phyloP scores from a whole-genome alignment of 2,888 invertebrate genomes.

The Piscicola geometra region DNA sequence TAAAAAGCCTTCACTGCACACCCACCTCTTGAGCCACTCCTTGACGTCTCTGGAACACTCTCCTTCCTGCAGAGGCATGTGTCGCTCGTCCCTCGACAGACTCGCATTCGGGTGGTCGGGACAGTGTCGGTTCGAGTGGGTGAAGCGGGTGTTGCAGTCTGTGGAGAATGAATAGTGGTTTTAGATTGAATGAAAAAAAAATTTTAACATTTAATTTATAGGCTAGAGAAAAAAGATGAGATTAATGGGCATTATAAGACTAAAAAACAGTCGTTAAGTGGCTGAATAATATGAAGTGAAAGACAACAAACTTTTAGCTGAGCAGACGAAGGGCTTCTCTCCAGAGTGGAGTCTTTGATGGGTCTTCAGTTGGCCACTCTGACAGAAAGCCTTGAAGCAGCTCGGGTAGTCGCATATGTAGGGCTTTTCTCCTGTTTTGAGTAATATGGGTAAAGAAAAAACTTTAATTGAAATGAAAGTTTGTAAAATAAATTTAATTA shows the following conservation, averaged over 20 bases:
- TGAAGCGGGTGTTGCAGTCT: constrained; percentile 66
- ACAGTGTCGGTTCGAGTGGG: constrained; percentile 73
- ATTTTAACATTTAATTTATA: background rate
- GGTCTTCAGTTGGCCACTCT: constrained; percentile 72
- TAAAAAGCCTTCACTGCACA: background rate
- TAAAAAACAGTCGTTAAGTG: background rate
- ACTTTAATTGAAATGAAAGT: background rate
- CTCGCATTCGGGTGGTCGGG: constrained; percentile 67
- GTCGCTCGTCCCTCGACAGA: constrained; percentile 51
- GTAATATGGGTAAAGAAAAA: background rate
- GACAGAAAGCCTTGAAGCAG: constrained; percentile 69
- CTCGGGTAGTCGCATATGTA: constrained; percentile 70
- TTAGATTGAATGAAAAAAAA: background rate
- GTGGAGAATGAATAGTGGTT: background rate
- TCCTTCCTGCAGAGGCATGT: constrained; percentile 30
- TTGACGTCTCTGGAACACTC: constrained; percentile 23
- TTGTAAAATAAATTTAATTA: background rate
- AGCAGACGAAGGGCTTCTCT: constrained; percentile 70
- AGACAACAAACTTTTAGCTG: constrained; percentile 47
- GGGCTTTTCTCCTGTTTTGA: constrained; percentile 65
- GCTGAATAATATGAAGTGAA: too few relatives aligned
- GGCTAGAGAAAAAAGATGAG: background rate
- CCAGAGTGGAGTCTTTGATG: constrained; percentile 73
- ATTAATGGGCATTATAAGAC: background rate
- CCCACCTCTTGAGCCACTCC: constrained; percentile 39